phyloP scores from a whole-genome alignment of 2,113 vertebrate species.

The Pygoscelis adeliae region DNA sequence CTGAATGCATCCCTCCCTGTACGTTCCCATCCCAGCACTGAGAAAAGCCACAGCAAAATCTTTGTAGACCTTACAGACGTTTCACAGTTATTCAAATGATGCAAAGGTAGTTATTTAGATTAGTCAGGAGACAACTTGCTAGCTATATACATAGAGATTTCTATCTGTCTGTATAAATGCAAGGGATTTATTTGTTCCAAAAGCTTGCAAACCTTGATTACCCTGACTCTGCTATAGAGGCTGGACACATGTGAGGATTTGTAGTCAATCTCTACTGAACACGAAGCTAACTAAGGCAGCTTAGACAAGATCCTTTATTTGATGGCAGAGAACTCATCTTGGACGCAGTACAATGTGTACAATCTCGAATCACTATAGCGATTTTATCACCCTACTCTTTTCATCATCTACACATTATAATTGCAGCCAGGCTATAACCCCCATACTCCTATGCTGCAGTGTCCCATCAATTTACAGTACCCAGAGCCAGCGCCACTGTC shows the following conservation, averaged over 20 bases:
- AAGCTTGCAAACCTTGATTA: conserved; percentile 38
- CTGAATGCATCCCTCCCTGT: background rate
- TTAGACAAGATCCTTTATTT: conserved; percentile 14
- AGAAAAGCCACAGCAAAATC: background rate
- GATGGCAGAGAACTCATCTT: background rate
- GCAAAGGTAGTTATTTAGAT: background rate
- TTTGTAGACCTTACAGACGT: background rate
- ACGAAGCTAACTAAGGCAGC: conserved; percentile 40
- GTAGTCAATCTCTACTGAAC: background rate
- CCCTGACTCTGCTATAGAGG: background rate
- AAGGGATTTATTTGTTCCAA: background rate
- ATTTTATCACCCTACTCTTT: background rate
- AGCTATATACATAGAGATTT: background rate
- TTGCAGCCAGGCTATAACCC: background rate
- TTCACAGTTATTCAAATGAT: background rate
- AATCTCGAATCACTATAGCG: background rate
- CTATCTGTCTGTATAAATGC: background rate
- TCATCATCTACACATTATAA: background rate
- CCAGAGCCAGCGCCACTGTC: background rate
- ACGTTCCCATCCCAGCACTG: background rate
- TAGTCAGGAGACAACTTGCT: background rate
- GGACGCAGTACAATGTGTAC: background rate
- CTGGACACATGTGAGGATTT: conserved; percentile 16
- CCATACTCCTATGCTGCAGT: background rate
- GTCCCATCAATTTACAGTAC: background rate